Conservation (phyloP, 2,888 invertebrate species). For the Parthenolecanium corni region DNA sequence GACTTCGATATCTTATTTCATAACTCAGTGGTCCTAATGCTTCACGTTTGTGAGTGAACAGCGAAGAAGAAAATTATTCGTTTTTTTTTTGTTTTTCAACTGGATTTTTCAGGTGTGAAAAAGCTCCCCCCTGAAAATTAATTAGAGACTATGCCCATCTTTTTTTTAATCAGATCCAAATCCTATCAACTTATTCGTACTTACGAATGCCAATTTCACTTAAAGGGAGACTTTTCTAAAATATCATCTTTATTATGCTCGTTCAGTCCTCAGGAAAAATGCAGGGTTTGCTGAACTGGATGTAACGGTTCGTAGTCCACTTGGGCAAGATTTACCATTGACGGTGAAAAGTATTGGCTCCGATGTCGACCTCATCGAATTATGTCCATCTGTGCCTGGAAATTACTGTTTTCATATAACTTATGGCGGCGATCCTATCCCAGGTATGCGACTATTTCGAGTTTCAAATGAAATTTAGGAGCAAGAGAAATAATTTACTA, state of each 20-base stretch:
- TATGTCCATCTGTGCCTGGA: constrained; percentile 74
- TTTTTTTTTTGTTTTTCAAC: no score
- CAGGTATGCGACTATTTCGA: constrained; percentile 37
- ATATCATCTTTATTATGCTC: no score
- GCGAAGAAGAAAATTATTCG: no score
- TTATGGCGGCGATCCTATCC: constrained; percentile 47
- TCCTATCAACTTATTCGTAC: no score
- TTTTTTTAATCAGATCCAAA: no score
- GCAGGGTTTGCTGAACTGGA: constrained; percentile 77
- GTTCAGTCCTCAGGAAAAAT: constrained; percentile 63
- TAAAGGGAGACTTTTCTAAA: not conserved
- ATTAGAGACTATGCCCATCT: no score
- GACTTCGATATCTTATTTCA: no score
- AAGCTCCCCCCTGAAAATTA: no score
- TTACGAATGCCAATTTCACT: not conserved
- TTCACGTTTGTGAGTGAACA: no score
- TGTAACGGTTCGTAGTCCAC: constrained; percentile 75
- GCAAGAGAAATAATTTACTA: not conserved
- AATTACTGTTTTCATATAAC: constrained; percentile 52
- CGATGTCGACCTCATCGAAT: constrained; percentile 67
- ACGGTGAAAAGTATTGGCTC: constrained; percentile 53
- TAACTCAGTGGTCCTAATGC: no score
- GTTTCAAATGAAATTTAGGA: not conserved
- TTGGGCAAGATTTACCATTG: constrained; percentile 69
- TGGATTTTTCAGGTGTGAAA: no score